Percentiles rank a stretch among this genome's conserved stretches.
These are phyloP conservation scores for Drosophila persimilis DNA, from an alignment of 1,140 invertebrate species.

Conservation along the genomic window DNA sequence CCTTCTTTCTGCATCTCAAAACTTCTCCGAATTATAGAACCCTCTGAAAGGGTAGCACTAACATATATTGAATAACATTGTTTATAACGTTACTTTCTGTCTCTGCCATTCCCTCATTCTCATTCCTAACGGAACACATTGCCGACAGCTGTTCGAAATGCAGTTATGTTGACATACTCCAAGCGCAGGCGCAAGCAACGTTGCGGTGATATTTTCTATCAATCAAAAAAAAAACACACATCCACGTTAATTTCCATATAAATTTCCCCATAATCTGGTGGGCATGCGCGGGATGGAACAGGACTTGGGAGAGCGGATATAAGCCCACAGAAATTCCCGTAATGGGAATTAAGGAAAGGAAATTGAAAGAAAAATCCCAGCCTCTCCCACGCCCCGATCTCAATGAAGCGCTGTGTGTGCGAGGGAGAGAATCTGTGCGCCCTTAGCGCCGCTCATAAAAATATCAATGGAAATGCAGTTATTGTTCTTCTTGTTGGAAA, in stretches of 20 bases:
- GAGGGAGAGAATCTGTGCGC: conserved; percentile 15
- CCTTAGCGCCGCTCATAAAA: conserved; percentile 80
- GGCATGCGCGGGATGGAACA: conserved; percentile 51
- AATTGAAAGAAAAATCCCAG: conserved; percentile 49
- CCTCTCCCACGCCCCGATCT: conserved; percentile 25
- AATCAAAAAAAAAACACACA: conserved; percentile 29
- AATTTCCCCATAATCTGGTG: conserved; percentile 64
- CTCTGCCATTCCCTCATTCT: conserved; percentile 19
- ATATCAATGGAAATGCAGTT: conserved; percentile 68
- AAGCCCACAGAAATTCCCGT: conserved; percentile 59
- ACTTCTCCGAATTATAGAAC: too few species aligned
- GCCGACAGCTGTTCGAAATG: conserved; percentile 56
- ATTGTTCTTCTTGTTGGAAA: conserved; percentile 13
- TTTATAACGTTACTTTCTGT: not conserved
- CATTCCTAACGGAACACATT: conserved; percentile 55
- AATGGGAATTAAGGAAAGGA: conserved; percentile 50
- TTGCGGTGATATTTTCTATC: conserved; percentile 32
- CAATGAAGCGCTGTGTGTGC: conserved; percentile 23
- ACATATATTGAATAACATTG: not conserved
- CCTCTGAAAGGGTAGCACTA: too few species aligned
- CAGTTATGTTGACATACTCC: conserved; percentile 14
- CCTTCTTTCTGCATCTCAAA: too few species aligned
- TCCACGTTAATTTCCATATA: conserved; percentile 57
- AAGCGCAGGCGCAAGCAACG: conserved; percentile 23
- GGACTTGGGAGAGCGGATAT: conserved; percentile 29